Evolutionary conservation across 2,113 vertebrate species (phyloP).

Genomic region (Pardalotus punctatus): DNA sequence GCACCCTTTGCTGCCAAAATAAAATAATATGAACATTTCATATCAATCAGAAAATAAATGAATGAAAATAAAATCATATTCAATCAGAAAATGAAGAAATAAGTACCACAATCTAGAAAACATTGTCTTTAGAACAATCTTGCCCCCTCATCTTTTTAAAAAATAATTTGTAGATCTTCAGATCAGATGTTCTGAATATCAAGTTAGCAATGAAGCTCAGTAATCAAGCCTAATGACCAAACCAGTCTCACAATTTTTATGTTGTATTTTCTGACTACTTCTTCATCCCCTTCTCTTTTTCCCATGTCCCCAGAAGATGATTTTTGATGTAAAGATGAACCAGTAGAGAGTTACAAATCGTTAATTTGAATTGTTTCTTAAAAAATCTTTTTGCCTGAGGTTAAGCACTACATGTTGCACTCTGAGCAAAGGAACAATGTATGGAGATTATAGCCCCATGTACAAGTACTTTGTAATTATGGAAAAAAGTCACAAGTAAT

Average conservation of each 20-base stretch:
- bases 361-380: neutral
- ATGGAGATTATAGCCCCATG: neutral
- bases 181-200: neutral
- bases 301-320: fast-evolving
- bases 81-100: neutral
- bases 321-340: neutral
- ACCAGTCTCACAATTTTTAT: neutral
- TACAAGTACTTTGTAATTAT: neutral
- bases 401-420: fast-evolving
- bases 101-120: neutral
- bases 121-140: neutral
- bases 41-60: neutral
- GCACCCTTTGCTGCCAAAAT: neutral
- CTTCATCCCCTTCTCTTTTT: neutral
- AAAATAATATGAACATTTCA: neutral
- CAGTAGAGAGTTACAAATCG: neutral
- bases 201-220: neutral
- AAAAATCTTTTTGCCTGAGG: neutral
- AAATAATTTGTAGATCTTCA: neutral
- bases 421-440: neutral
- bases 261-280: neutral
- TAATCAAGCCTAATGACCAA: neutral
- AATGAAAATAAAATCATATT: neutral
- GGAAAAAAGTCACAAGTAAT: neutral
- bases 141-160: fast-evolving